phyloP scores from a whole-genome alignment of 2,888 invertebrate species.

The Cryptus viduatorius region DNA sequence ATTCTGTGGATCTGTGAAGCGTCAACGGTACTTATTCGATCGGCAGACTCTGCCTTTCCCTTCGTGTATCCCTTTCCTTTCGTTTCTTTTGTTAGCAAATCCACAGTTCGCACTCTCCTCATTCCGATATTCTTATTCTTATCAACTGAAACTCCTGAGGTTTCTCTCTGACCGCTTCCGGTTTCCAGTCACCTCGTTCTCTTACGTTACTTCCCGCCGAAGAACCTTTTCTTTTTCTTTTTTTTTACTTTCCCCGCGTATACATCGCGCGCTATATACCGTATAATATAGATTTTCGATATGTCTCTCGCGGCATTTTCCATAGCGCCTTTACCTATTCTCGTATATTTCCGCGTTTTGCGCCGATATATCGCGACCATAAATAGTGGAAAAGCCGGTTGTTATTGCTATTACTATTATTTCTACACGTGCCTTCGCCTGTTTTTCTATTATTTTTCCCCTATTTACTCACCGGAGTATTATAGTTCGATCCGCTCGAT shows the following conservation, averaged over 20 bases:
- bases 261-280: neutral
- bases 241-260: constrained; percentile 2
- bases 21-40: neutral
- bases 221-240: neutral
- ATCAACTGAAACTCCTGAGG: neutral
- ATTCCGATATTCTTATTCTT: constrained; percentile 39
- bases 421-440: constrained; percentile 18
- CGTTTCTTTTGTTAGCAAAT: neutral
- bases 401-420: constrained; percentile 42
- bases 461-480: constrained; percentile 7
- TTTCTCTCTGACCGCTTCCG: neutral
- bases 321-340: neutral
- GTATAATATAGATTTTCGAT: constrained; percentile 57
- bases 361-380: neutral
- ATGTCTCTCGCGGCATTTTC: constrained; percentile 34
- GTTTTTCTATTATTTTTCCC: neutral
- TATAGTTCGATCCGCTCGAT: constrained; percentile 7
- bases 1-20: constrained; percentile 26
- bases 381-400: constrained; percentile 18
- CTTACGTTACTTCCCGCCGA: neutral
- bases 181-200: neutral
- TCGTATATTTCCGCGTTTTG: constrained; percentile 36
- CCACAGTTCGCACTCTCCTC: neutral
- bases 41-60: constrained; percentile 3
- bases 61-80: neutral